Percentiles rank a stretch among this genome's conserved stretches.
Conservation (phyloP, 2,113 vertebrate species). For the Chunga burmeisteri region DNA sequence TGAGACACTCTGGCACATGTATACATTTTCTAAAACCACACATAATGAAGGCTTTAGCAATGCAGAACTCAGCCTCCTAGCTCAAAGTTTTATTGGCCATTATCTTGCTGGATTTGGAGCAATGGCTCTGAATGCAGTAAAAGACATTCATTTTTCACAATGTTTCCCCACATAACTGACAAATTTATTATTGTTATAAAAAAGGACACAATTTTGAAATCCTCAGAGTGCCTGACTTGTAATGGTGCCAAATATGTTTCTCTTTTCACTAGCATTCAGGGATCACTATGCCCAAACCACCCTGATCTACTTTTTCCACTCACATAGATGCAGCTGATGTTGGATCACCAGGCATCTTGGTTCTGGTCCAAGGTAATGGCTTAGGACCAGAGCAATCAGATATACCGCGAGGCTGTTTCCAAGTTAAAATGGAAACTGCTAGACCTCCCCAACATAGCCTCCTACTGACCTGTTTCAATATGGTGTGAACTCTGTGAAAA, state of each 20-base stretch:
- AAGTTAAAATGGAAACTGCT: neutral
- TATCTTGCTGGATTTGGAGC: constrained; percentile 50
- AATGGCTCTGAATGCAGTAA: constrained; percentile 33
- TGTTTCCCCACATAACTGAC: constrained; percentile 52
- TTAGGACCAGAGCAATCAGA: neutral
- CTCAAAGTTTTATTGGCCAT: constrained; percentile 60
- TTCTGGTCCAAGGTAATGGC: neutral
- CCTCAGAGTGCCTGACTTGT: constrained; percentile 6
- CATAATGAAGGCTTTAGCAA: neutral
- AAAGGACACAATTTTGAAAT: constrained; percentile 51
- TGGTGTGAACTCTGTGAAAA: neutral
- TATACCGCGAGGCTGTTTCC: neutral
- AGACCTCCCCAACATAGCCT: neutral
- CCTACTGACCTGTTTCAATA: neutral
- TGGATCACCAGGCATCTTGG: neutral
- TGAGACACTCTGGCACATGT: neutral
- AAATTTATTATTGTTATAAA: constrained; percentile 68
- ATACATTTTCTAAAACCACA: neutral
- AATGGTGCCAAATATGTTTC: constrained; percentile 20
- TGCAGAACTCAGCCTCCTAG: neutral
- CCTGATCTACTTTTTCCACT: neutral
- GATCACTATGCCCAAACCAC: neutral
- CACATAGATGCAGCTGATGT: neutral
- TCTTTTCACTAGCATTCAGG: constrained; percentile 41
- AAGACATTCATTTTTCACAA: constrained; percentile 60